These are phyloP conservation scores for Endomychus coccineus DNA, from an alignment of 2,888 invertebrate genomes.

Conservation along the genomic window DNA sequence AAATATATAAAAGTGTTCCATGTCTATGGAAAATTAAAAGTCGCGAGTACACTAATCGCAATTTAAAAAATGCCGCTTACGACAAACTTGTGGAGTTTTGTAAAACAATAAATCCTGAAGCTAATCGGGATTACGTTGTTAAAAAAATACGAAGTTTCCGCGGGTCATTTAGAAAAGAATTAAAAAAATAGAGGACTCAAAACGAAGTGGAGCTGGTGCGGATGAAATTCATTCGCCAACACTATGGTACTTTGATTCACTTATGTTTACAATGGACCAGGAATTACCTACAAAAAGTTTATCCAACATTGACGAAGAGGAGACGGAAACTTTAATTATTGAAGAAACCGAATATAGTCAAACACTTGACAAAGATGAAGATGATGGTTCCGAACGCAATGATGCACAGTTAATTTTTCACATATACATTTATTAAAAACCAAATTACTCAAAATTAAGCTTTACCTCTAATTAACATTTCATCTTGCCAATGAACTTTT, in stretches of 20 bases:
- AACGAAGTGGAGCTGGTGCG: constrained; percentile 7
- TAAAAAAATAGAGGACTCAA: constrained; percentile 11
- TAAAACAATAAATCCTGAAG: constrained; percentile 1
- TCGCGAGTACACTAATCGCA: constrained; percentile 1
- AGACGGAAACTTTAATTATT: constrained; percentile 1
- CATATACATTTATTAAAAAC: too few species aligned
- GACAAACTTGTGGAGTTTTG: neutral
- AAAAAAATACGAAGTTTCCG: constrained; percentile 17
- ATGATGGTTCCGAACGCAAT: too few species aligned
- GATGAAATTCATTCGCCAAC: constrained; percentile 13
- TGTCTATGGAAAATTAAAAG: constrained; percentile 5
- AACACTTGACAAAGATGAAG: too few species aligned
- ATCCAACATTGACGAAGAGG: constrained; percentile 7
- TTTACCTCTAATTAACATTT: constrained; percentile 10
- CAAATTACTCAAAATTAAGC: constrained; percentile 6
- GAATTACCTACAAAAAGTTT: constrained; percentile 10
- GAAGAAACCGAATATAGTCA: too few species aligned
- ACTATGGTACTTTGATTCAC: constrained; percentile 15
- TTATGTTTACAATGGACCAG: constrained; percentile 23
- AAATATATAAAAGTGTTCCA: too few species aligned
- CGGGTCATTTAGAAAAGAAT: constrained; percentile 14
- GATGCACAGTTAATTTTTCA: too few species aligned
- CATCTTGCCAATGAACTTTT: constrained; percentile 6
- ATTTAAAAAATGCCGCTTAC: constrained; percentile 6
- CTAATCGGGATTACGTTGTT: constrained; percentile 5